Conservation (phyloP, 1,140 invertebrate genomes). For the Pararge aegeria region DNA sequence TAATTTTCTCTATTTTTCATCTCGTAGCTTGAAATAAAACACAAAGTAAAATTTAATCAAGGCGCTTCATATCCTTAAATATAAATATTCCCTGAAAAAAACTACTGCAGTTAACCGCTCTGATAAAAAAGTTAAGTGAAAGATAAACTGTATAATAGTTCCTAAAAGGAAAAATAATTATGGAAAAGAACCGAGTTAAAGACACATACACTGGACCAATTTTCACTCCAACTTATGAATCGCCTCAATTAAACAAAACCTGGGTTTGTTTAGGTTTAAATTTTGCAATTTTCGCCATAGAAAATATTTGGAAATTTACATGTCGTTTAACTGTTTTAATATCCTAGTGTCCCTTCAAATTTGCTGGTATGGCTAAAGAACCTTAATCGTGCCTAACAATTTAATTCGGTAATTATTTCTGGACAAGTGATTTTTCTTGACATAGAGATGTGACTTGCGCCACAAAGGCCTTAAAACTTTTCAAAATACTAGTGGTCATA, state of each 20-base stretch:
- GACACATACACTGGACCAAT: not conserved
- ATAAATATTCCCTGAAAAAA: constrained; percentile 9
- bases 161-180: constrained; percentile 33
- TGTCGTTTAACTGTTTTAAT: too few species aligned
- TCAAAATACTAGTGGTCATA: too few species aligned
- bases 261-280: not conserved
- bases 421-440: too few species aligned
- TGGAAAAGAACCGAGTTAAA: constrained; percentile 22
- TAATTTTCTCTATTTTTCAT: not conserved
- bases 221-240: not conserved
- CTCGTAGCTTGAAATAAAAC: constrained; percentile 1
- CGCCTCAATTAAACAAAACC: not conserved
- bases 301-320: too few species aligned
- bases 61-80: constrained; percentile 9
- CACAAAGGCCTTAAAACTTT: too few species aligned
- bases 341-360: too few species aligned
- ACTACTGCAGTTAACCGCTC: constrained; percentile 8
- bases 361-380: too few species aligned
- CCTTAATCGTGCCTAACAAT: too few species aligned
- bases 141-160: constrained; percentile 30
- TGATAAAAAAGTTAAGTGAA: constrained; percentile 28
- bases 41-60: constrained; percentile 23
- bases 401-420: too few species aligned
- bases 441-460: too few species aligned
- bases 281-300: too few species aligned